These are phyloP conservation scores for Corvus cornix DNA, from an alignment of 2,113 vertebrate species.

Conservation along the genomic window DNA sequence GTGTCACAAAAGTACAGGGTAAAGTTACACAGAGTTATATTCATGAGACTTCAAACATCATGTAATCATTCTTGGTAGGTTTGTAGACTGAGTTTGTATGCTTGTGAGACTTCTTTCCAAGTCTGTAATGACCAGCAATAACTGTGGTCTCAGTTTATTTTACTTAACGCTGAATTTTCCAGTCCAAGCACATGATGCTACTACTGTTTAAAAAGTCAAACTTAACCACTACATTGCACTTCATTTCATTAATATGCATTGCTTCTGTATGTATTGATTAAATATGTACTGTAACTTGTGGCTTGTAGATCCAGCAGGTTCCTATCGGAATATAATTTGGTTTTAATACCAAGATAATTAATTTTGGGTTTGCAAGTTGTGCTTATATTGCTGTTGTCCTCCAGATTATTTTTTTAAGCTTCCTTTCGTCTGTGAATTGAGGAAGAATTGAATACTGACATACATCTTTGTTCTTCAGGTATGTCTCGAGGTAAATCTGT, in stretches of 20 bases:
- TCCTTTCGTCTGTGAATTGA: background rate
- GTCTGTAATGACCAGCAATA: background rate
- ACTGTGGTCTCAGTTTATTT: background rate
- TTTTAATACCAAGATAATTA: background rate
- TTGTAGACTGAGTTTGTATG: background rate
- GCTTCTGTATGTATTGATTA: background rate
- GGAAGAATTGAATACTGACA: background rate
- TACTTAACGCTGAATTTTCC: background rate
- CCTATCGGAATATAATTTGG: background rate
- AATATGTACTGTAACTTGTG: background rate
- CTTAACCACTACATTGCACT: background rate
- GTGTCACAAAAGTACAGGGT: background rate
- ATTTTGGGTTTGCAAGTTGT: background rate
- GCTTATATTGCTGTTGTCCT: background rate
- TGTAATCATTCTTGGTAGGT: background rate
- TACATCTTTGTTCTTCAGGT: conserved; percentile 67
- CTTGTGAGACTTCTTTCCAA: background rate
- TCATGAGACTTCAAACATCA: background rate
- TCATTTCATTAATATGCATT: background rate
- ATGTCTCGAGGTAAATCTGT: conserved; percentile 97
- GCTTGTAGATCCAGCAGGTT: background rate
- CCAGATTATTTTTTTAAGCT: background rate
- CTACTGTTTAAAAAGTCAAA: background rate
- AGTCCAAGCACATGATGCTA: background rate
- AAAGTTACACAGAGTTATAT: background rate